Evolutionary conservation across 2,797 vertebrate species (phyloP).

Genomic region (Phalanger gymnotis): DNA sequence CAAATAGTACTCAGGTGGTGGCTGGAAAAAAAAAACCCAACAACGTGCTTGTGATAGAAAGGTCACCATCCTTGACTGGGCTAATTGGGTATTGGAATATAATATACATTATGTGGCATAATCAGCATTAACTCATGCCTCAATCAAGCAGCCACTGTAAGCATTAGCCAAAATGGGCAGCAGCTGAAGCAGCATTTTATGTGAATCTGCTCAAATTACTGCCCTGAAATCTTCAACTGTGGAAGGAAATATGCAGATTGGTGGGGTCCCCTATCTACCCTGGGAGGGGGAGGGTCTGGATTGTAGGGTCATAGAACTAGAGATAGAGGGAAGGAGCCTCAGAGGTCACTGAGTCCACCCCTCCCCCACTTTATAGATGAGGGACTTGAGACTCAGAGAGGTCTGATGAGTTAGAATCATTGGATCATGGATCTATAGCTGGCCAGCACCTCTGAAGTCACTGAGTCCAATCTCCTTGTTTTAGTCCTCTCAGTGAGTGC

Average conservation of each 20-base stretch:
- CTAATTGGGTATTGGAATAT: constrained; percentile 10
- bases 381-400: background rate
- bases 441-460: background rate
- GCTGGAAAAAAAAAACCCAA: background rate
- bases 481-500: background rate
- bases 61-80: background rate
- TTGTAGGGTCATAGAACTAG: background rate
- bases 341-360: background rate
- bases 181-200: background rate
- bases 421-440: background rate
- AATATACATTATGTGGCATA: background rate
- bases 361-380: background rate
- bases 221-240: background rate
- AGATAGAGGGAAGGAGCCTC: background rate
- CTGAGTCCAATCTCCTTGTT: background rate
- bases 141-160: constrained; percentile 10
- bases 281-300: background rate
- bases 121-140: constrained; percentile 39
- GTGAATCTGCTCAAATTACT: background rate
- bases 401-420: background rate
- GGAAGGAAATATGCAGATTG: background rate
- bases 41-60: background rate
- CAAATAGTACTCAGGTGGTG: background rate
- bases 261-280: background rate
- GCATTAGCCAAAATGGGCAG: constrained; percentile 4